These are phyloP conservation scores for Drosophila quinaria DNA, from an alignment of 2,888 invertebrate genomes.

Conservation along the genomic window DNA sequence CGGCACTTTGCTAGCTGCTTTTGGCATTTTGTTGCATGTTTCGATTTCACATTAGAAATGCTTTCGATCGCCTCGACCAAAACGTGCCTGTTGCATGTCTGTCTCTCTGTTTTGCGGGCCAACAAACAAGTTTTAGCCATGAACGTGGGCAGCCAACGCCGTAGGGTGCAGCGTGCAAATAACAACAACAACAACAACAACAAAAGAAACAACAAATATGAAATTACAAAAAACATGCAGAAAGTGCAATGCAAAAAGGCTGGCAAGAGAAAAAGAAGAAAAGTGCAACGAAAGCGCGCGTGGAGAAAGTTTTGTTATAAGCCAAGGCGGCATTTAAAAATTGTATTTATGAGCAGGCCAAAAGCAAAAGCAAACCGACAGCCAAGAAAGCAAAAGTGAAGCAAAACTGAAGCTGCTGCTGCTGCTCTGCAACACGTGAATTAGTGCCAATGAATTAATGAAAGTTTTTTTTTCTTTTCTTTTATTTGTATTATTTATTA, in stretches of 20 bases:
- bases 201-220: neutral
- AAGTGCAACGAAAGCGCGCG: conserved; percentile 78
- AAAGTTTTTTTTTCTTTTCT: conserved; percentile 61
- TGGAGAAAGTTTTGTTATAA: conserved; percentile 75
- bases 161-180: conserved; percentile 50
- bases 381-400: conserved; percentile 75
- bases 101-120: conserved; percentile 18
- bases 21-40: conserved; percentile 79
- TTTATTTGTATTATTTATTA: conserved; percentile 36
- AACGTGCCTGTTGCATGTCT: conserved; percentile 63
- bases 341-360: conserved; percentile 70
- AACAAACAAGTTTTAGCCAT: conserved; percentile 74
- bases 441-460: conserved; percentile 74
- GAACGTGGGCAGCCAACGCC: conserved; percentile 63
- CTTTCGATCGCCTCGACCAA: conserved; percentile 72
- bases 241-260: conserved; percentile 54
- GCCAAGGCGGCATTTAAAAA: conserved; percentile 82
- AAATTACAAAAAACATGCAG: conserved; percentile 23
- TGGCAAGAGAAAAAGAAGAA: conserved; percentile 18
- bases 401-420: conserved; percentile 71
- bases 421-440: conserved; percentile 47
- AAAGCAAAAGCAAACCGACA: conserved; percentile 13
- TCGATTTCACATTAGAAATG: conserved; percentile 83
- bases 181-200: conserved; percentile 1
- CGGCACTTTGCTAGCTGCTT: conserved; percentile 54